phyloP scores from a whole-genome alignment of 2,888 invertebrate genomes.

The Petrolisthes cinctipes region DNA sequence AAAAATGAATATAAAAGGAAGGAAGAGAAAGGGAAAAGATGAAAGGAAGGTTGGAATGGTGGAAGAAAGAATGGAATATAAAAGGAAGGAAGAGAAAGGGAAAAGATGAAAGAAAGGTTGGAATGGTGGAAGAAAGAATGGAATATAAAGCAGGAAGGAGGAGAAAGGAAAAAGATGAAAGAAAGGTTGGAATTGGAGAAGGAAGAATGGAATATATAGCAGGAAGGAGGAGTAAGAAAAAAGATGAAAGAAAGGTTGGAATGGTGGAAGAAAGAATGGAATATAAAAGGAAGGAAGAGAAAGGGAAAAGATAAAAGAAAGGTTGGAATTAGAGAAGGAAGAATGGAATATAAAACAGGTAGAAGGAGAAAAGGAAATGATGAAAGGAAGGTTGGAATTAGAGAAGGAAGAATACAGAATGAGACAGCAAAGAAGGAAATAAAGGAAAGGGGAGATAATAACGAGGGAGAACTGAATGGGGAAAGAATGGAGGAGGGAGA shows the following conservation, averaged over 20 bases:
- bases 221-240: too few species aligned
- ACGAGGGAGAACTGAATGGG: background rate
- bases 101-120: too few species aligned
- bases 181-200: background rate
- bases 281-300: background rate
- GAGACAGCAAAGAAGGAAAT: too few species aligned
- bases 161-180: background rate
- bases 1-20: background rate
- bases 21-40: background rate
- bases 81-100: background rate
- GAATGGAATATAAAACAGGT: background rate
- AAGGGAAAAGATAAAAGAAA: background rate
- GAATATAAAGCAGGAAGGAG: background rate
- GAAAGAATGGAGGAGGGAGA: conserved; percentile 2
- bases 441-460: background rate
- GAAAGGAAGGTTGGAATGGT: background rate
- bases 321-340: background rate
- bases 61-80: background rate
- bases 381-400: too few species aligned
- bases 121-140: background rate
- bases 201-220: background rate
- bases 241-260: too few species aligned
- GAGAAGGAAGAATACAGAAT: background rate
- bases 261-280: background rate
- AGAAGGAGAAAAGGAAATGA: background rate